A percentile compares a stretch with the other conserved stretches of the same genome.
phyloP scores from a whole-genome alignment of 2,888 invertebrate species.

The Acanthosepion lycidas region DNA sequence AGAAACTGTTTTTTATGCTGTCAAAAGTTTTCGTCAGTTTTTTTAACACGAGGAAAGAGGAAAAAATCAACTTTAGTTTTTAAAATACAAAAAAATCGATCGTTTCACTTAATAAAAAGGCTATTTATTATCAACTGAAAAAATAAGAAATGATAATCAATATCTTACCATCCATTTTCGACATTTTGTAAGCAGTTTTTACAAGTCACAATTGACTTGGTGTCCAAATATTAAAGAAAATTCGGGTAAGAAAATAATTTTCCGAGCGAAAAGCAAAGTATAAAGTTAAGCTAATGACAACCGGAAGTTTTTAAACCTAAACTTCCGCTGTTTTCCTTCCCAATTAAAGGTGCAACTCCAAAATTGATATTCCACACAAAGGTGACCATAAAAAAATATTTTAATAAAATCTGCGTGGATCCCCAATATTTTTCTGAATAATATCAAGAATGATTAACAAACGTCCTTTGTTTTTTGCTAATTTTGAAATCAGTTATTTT shows the following conservation, averaged over 20 bases:
- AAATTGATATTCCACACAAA: neutral
- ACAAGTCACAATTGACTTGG: neutral
- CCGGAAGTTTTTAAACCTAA: constrained; percentile 39
- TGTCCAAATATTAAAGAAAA: neutral
- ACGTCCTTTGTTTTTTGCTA: too few relatives aligned
- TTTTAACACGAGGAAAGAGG: neutral
- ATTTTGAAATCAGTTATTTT: too few relatives aligned
- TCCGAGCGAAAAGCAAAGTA: neutral
- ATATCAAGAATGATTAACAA: too few relatives aligned
- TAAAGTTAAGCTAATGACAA: neutral
- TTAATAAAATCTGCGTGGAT: too few relatives aligned
- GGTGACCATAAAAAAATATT: neutral
- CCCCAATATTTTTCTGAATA: too few relatives aligned
- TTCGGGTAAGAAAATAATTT: neutral
- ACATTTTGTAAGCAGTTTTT: neutral
- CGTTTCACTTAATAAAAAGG: neutral
- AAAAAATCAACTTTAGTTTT: neutral
- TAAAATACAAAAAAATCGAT: neutral
- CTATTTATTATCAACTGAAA: neutral
- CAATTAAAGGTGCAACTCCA: neutral
- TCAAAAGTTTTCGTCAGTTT: neutral
- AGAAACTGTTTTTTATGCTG: too few relatives aligned
- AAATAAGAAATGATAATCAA: neutral
- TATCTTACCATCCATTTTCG: constrained; percentile 44
- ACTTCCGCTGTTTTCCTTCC: neutral